These are phyloP conservation scores for Ethmia dodecea DNA, from an alignment of 2,888 invertebrate genomes.

Conservation along the genomic window DNA sequence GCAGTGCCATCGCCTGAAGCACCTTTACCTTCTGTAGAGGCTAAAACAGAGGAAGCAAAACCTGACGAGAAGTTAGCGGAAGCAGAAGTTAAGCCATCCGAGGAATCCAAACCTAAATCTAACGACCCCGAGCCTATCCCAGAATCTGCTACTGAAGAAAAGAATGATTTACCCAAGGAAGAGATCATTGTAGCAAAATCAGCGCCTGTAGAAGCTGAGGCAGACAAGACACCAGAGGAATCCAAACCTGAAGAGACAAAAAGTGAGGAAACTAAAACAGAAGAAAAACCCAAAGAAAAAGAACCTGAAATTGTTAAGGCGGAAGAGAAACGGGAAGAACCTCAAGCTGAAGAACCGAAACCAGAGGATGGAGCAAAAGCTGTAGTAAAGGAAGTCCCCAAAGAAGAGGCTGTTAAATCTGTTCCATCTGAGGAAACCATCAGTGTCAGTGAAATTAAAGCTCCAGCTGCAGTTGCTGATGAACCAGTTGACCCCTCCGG, in stretches of 20 bases:
- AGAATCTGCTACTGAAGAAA: slow-evolving; percentile 27
- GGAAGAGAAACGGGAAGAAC: slow-evolving; percentile 19
- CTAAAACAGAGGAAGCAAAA: slow-evolving; percentile 28
- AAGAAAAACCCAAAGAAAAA: slow-evolving; percentile 18
- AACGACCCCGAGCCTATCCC: slow-evolving; percentile 25
- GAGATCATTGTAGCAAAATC: slow-evolving; percentile 27
- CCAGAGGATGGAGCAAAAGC: slow-evolving; percentile 36
- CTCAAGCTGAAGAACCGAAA: slow-evolving; percentile 22
- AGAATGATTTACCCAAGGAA: slow-evolving; percentile 28
- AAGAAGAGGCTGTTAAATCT: slow-evolving; percentile 40
- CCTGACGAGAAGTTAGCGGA: slow-evolving; percentile 30
- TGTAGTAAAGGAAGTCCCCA: slow-evolving; percentile 42
- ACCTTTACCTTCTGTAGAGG: slow-evolving; percentile 26
- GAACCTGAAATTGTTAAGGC: slow-evolving; percentile 23
- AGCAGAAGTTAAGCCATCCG: slow-evolving; percentile 25
- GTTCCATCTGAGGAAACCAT: slow-evolving; percentile 36
- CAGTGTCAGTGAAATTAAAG: slow-evolving; percentile 48
- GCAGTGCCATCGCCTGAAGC: too few relatives aligned
- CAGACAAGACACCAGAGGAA: slow-evolving; percentile 17
- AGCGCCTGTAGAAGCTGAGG: slow-evolving; percentile 30
- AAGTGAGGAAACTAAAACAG: slow-evolving; percentile 31
- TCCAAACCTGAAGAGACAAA: slow-evolving; percentile 24
- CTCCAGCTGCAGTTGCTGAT: slow-evolving; percentile 50
- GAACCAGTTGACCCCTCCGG: slow-evolving; percentile 44
- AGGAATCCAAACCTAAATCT: slow-evolving; percentile 28